phyloP scores from a whole-genome alignment of 2,113 vertebrate species.

The Quiscalus mexicanus region DNA sequence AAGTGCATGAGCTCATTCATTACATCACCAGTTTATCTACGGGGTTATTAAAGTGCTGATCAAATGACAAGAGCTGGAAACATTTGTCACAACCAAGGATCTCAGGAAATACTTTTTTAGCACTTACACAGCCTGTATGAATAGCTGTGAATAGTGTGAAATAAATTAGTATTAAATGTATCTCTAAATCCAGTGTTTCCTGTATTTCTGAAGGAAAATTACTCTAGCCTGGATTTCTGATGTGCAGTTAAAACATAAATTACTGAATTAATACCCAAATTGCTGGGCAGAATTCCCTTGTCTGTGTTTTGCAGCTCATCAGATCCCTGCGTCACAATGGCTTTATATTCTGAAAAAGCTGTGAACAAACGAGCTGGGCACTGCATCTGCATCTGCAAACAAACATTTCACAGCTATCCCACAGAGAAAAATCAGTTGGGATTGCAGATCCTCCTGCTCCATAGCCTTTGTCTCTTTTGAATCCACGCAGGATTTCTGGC shows the following conservation, averaged over 20 bases:
- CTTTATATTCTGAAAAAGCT: background rate
- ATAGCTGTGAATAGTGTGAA: background rate
- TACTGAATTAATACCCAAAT: background rate
- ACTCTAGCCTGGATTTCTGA: background rate
- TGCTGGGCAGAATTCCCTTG: background rate
- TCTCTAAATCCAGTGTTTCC: background rate
- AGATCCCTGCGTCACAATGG: background rate
- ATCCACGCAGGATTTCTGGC: background rate
- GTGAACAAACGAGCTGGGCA: slow-evolving; percentile 37
- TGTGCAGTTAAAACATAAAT: background rate
- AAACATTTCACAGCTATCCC: slow-evolving; percentile 17
- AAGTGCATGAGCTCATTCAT: slow-evolving; percentile 1
- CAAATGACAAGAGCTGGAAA: background rate
- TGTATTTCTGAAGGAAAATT: background rate
- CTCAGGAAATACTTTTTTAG: background rate
- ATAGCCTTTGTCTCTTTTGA: background rate
- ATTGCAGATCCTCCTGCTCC: background rate
- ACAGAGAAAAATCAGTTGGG: background rate
- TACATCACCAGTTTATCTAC: slow-evolving; percentile 18
- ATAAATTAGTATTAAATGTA: background rate
- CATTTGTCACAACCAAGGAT: background rate
- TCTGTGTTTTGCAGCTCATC: background rate
- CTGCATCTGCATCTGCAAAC: background rate
- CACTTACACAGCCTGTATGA: background rate
- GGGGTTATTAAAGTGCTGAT: background rate